Conservation (phyloP, 2,888 invertebrate species). For the Tinea semifulvella region DNA sequence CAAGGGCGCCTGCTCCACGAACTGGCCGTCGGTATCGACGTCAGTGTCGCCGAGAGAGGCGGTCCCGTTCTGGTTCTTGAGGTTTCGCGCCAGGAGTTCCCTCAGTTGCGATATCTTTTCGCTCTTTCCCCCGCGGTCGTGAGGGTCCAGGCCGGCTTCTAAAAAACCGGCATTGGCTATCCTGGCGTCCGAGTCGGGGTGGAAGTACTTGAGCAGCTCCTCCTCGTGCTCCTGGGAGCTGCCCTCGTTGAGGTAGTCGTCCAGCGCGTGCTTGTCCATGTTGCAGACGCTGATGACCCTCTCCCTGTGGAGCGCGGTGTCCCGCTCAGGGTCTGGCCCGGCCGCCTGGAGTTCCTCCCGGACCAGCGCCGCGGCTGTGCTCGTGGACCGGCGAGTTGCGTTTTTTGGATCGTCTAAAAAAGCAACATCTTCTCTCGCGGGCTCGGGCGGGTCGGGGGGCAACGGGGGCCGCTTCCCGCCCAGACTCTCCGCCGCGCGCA, state of each 20-base stretch:
- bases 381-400: slow-evolving; percentile 65
- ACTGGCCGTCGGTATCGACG: slow-evolving; percentile 18
- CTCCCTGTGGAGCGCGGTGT: slow-evolving; percentile 64
- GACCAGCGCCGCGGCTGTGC: slow-evolving; percentile 67
- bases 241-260: slow-evolving; percentile 82
- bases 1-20: slow-evolving; percentile 22
- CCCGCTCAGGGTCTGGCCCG: slow-evolving; percentile 41
- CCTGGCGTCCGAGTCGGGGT: slow-evolving; percentile 39
- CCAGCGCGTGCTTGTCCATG: slow-evolving; percentile 82
- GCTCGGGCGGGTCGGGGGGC: slow-evolving; percentile 21
- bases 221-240: slow-evolving; percentile 85
- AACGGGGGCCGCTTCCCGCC: slow-evolving; percentile 49
- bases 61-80: slow-evolving; percentile 58
- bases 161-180: slow-evolving; percentile 37
- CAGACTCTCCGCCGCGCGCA: slow-evolving; percentile 59
- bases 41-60: slow-evolving; percentile 23
- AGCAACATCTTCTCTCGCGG: slow-evolving; percentile 38
- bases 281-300: slow-evolving; percentile 79
- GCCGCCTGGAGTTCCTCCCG: slow-evolving; percentile 62
- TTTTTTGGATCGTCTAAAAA: slow-evolving; percentile 67
- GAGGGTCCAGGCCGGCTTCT: slow-evolving; percentile 51
- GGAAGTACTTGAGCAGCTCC: slow-evolving; percentile 85
- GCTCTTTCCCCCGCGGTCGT: slow-evolving; percentile 61
- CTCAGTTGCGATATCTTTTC: slow-evolving; percentile 79
- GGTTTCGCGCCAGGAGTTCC: slow-evolving; percentile 73